phyloP scores from a whole-genome alignment of 64 coral and sea anemone genomes.

The Stichodactyla helianthus region DNA sequence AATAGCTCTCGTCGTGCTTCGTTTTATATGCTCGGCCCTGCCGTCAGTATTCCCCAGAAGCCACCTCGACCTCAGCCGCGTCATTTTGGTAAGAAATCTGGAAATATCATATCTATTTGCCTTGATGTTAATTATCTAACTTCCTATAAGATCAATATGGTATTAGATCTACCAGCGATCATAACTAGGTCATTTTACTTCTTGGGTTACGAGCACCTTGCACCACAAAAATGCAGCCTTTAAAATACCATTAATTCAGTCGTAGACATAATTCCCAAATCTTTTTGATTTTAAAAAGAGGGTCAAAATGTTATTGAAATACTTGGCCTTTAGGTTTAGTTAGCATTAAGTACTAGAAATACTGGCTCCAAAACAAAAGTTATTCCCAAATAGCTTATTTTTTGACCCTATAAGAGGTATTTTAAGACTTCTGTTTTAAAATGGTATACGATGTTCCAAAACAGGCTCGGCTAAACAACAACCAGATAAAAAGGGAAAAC shows the following conservation, averaged over 20 bases:
- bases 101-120: background rate
- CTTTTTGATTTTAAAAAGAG: background rate
- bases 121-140: background rate
- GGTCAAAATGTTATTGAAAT: background rate
- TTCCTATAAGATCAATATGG: background rate
- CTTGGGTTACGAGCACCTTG: background rate
- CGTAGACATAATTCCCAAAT: background rate
- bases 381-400: background rate
- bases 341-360: conserved; percentile 8
- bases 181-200: background rate
- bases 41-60: background rate
- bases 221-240: background rate
- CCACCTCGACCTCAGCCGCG: background rate
- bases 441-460: too few species aligned
- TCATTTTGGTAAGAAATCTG: background rate
- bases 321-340: background rate
- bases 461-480: background rate
- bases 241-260: background rate
- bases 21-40: background rate
- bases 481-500: background rate
- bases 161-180: background rate
- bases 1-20: background rate
- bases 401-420: background rate
- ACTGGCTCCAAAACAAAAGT: background rate
- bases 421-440: too few species aligned